phyloP scores from a whole-genome alignment of 1,140 invertebrate species.

The Danaus melanippus region DNA sequence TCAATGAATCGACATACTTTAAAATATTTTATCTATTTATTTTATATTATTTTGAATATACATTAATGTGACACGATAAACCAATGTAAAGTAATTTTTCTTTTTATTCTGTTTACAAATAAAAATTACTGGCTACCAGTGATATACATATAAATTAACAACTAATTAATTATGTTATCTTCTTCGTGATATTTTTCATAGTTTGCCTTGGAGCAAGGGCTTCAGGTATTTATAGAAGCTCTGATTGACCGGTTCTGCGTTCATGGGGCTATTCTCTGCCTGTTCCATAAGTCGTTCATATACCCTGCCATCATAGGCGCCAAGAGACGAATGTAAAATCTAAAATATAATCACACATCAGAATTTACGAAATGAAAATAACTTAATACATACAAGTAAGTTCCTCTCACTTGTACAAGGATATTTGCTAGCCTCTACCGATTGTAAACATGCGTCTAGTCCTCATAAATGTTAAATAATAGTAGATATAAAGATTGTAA shows the following conservation, averaged over 20 bases:
- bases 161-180: too few species aligned
- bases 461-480: not conserved
- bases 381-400: not conserved
- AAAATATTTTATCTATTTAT: too few species aligned
- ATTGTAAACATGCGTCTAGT: too few species aligned
- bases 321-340: conserved; percentile 84
- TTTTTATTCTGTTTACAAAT: too few species aligned
- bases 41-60: too few species aligned
- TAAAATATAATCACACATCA: conserved; percentile 11
- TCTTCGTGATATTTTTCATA: conserved; percentile 59
- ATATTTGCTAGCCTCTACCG: too few species aligned
- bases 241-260: conserved; percentile 83
- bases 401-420: too few species aligned
- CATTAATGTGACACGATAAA: too few species aligned
- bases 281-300: conserved; percentile 91
- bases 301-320: conserved; percentile 92
- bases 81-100: too few species aligned
- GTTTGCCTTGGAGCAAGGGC: conserved; percentile 82
- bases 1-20: too few species aligned
- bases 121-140: too few species aligned
- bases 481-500: conserved; percentile 2
- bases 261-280: conserved; percentile 89
- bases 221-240: conserved; percentile 84
- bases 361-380: not conserved
- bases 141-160: too few species aligned